Base-by-base conservation (phyloP, 2,113 vertebrate genomes). In the Ammodytes dubius region DNA sequence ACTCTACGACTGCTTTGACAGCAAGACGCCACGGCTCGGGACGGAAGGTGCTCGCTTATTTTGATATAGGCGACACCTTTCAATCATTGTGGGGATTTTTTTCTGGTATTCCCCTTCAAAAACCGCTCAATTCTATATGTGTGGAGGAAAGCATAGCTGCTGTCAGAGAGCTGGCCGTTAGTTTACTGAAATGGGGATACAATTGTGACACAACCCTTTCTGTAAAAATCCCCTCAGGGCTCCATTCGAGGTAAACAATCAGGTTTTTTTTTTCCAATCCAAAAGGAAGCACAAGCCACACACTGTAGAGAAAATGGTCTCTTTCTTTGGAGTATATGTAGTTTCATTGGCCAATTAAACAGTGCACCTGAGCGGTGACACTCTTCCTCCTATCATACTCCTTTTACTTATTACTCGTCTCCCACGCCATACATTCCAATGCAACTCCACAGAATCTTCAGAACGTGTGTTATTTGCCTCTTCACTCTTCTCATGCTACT, bases 121-220 rank as follows among this genome's bases (percentile, higher is more conserved):
- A 76, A 64, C 17, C 2, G 50, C 65, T 35, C 65, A 67, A 39
- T 74, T 65, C 27, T 54, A 53, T 12, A 68, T 15, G 57, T 64
- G 56, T 53, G 54, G 66, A 73, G 42, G 58, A 64, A 57, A 2
- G 60, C 17, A 27, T 27, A 27, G 27, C 27, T 27, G 27, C 56
- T 52, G 70, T 58, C 42, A n/a, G 35, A 19, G 43, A 19, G 17
- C 39, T 39, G 49, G 72, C 27, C 27, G 27, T 70, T 77, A 84
- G 78, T 85, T 83, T 75, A 80, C 70, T 80, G 54, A 80, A 71
- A 77, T 46, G 17, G 45, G 61, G 56, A 72, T 61, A 17, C 77
- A 77, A 59, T 3, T 0, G 50, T 63, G 54, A 76, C 80, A 39
- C 42, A 1, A 81, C 60, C 27, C 69, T 50, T 78, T 49, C 45